phyloP scores from a whole-genome alignment of 2,888 invertebrate species.

The Drosophila kanekoi region DNA sequence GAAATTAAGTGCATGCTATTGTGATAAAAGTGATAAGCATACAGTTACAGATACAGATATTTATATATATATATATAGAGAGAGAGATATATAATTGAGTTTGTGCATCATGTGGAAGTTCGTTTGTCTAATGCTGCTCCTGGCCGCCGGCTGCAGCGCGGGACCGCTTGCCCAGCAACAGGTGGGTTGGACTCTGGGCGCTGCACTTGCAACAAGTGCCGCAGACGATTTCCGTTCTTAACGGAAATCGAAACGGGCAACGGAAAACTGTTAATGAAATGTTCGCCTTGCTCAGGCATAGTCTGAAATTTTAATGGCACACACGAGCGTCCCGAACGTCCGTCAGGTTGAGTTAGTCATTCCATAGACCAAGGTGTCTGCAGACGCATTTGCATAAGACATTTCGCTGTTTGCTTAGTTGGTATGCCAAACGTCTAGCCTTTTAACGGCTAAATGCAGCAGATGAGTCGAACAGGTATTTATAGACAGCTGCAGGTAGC shows the following conservation, averaged over 20 bases:
- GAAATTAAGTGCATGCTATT: conserved; percentile 14
- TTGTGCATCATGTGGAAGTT: conserved; percentile 77
- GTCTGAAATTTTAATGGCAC: conserved; percentile 58
- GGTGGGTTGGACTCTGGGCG: conserved; percentile 73
- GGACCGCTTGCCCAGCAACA: conserved; percentile 80
- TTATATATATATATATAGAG: neutral
- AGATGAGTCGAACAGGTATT: conserved; percentile 39
- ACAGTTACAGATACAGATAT: conserved; percentile 12
- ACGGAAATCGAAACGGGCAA: conserved; percentile 65
- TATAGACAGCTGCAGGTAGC: conserved; percentile 55
- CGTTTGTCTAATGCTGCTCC: conserved; percentile 73
- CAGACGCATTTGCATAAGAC: conserved; percentile 55
- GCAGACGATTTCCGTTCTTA: conserved; percentile 67
- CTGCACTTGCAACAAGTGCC: conserved; percentile 17
- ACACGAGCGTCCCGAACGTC: conserved; percentile 1
- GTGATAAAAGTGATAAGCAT: conserved; percentile 45
- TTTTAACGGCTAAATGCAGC: conserved; percentile 69
- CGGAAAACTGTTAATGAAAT: conserved; percentile 70
- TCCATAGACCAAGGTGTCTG: conserved; percentile 20
- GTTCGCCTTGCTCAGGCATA: conserved; percentile 45
- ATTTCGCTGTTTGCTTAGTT: conserved; percentile 49
- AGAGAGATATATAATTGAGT: conserved; percentile 33
- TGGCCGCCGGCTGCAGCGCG: conserved; percentile 78
- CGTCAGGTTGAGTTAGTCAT: conserved; percentile 34
- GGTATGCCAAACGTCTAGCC: conserved; percentile 68